Evolutionary conservation across 1,140 invertebrate genomes (phyloP).

Genomic region (Pantala flavescens): DNA sequence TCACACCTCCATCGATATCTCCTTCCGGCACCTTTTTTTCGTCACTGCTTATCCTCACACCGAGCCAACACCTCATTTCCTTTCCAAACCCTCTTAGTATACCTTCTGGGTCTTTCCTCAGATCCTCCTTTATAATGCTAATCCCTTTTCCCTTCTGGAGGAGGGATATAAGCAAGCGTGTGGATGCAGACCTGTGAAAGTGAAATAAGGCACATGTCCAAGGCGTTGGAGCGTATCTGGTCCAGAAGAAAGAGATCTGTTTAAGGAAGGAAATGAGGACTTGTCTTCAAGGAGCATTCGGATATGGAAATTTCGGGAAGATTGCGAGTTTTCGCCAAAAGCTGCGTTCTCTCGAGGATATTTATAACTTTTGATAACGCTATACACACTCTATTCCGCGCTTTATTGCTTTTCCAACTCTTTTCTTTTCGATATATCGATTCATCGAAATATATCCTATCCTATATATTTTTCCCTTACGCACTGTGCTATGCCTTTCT

Average conservation of each 20-base stretch:
- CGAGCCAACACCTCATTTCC: neutral
- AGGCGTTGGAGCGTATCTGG: neutral
- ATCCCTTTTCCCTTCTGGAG: neutral
- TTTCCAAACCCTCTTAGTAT: neutral
- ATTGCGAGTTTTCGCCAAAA: neutral
- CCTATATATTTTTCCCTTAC: too few species aligned
- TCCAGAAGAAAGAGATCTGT: neutral
- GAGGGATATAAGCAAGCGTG: neutral
- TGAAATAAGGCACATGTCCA: constrained; percentile 1
- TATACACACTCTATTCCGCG: too few species aligned
- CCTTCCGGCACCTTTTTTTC: neutral
- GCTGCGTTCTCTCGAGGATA: too few species aligned
- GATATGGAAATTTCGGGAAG: constrained; percentile 1
- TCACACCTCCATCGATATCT: neutral
- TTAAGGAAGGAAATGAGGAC: constrained; percentile 6
- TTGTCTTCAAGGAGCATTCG: neutral
- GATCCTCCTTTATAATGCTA: neutral
- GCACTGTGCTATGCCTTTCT: too few species aligned
- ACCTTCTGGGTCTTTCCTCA: neutral
- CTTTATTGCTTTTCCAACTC: too few species aligned
- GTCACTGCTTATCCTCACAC: neutral
- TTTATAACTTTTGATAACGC: too few species aligned
- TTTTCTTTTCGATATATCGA: too few species aligned
- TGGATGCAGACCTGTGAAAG: neutral
- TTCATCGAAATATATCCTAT: too few species aligned